These are phyloP conservation scores for Cheilosia impressa DNA, from an alignment of 2,888 invertebrate genomes.

Conservation along the genomic window DNA sequence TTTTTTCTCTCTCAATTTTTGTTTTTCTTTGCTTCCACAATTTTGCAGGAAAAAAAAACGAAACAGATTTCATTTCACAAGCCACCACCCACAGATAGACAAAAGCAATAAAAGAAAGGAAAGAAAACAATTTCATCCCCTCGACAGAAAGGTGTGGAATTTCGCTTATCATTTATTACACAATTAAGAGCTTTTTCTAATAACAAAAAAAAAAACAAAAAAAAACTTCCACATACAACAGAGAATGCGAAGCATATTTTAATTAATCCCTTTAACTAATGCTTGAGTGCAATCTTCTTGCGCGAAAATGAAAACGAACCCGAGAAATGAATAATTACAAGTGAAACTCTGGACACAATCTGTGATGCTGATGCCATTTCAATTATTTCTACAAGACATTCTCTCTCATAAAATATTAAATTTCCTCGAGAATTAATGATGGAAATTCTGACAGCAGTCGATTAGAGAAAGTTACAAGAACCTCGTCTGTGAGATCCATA, in stretches of 20 bases:
- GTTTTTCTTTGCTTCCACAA: neutral
- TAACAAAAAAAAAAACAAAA: neutral
- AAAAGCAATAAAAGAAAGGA: conserved; percentile 2
- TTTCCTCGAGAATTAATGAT: conserved; percentile 33
- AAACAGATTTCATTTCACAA: neutral
- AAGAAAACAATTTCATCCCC: neutral
- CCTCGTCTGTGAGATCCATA: conserved; percentile 1
- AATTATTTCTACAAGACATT: conserved; percentile 22
- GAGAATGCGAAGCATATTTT: conserved; percentile 7
- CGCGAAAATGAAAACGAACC: neutral
- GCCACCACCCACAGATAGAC: neutral
- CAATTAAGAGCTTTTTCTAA: conserved; percentile 18
- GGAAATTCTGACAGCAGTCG: conserved; percentile 25
- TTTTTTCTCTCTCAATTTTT: neutral
- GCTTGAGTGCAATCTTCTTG: neutral
- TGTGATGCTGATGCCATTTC: conserved; percentile 17
- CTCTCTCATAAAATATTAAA: conserved; percentile 16
- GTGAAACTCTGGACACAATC: conserved; percentile 16
- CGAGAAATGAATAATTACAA: conserved; percentile 27
- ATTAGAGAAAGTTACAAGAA: conserved; percentile 15
- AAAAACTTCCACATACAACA: neutral
- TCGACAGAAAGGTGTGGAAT: conserved; percentile 6
- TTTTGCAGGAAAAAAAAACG: conserved; percentile 4
- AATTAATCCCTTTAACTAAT: conserved; percentile 18
- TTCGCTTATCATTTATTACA: conserved; percentile 26